Base-by-base conservation (phyloP, 2,888 invertebrate species). In the Congeria kusceri region DNA sequence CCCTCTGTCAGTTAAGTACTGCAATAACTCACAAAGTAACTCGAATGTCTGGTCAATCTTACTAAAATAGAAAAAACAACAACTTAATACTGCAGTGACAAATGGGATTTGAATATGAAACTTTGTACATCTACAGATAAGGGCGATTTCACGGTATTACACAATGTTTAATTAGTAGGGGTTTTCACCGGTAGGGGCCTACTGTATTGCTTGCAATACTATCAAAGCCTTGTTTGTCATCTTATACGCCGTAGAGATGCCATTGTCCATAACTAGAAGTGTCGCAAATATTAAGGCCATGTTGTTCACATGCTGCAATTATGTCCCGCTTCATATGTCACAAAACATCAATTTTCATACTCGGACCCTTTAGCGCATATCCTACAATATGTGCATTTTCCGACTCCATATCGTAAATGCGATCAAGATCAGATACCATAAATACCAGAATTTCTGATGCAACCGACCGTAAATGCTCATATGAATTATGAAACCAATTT, bases 381-480 rank as follows among this genome's bases (percentile, higher is more conserved):
- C 68, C 75, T 20, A 75, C 47, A 47, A 58, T 58, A 67, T 67
- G 68, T 18, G 68, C 62, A 28, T 62, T 68, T 20, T 63, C 49
- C 27, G 32, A 9, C 29, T 75, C 75, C 23, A 49, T 44, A 11
- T 75, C 39, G 27, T 28, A 74, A n/a, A 32, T 23, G 39, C 75
- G 27, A 27, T 68, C 57, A 39, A 75, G 20, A 67, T 75, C 68
- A 2, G 39, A 28, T n/a, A 63, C 15, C 64, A 63, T 75, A 49
- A 68, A 75, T n/a, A 75, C 68, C 9, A 75, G 44, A 63, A 68
- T 75, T 68, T 75, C 75, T 25, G 68, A 44, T 3, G 75, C 67
- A 23, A 44, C 47, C 23, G 46, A 25, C 3, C 63, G 46, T 11
- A 46, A 27, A 13, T n/a, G 27, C 25, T 47, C 25, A 64, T 11